Evolutionary conservation across 2,113 vertebrate species (phyloP), one percentile per base, ranked within the genome.

Genomic region (Eclectus roratus): DNA sequence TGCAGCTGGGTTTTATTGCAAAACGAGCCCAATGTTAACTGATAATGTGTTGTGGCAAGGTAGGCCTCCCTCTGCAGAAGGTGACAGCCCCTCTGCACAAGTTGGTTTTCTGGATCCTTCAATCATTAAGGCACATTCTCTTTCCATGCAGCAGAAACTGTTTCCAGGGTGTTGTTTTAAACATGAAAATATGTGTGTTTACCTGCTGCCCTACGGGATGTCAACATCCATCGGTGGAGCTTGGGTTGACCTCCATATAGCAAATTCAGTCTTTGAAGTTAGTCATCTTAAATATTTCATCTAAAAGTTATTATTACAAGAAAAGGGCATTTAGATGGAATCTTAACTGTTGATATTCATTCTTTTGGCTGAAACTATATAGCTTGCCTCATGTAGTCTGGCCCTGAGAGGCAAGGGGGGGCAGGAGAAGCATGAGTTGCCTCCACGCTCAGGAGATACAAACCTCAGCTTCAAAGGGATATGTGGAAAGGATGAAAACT

Each of bases 211-310:
- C n/a, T 87, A 11, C 31, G 39, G 47, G 60, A 47, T 11, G n/a
- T 86, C 20, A 41, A 0, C 21, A 52, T 64, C 39, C 2, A 0
- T 47, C 0, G 0, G 18, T 55, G 37, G 50, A 74, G n/a, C 47
- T 47, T 73, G 71, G 33, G 27, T 20, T 68, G 47, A 23, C 52
- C 31, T 80, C 35, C 31, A 3, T 37, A 8, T 29, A 43, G 35
- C 74, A 88, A 88, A 71, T 71, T 35, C 23, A 53, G 18, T 61
- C 53, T 89, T 70, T 41, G 49, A 63, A 92, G 46, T 44, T 50
- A 49, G 41, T 76, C 41, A 11, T 80, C n/a, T 81, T 68, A 74
- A 76, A 53, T 78, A n/a, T 46, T 80, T 77, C n/a, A 63, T 58
- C 27, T 46, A 46, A 88, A 90, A 85, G 19, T 24, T 86, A 0